A percentile compares a stretch with the other conserved stretches of the same genome.
phyloP scores from a whole-genome alignment of 2,888 invertebrate species.

The Brachyopa scutellaris region DNA sequence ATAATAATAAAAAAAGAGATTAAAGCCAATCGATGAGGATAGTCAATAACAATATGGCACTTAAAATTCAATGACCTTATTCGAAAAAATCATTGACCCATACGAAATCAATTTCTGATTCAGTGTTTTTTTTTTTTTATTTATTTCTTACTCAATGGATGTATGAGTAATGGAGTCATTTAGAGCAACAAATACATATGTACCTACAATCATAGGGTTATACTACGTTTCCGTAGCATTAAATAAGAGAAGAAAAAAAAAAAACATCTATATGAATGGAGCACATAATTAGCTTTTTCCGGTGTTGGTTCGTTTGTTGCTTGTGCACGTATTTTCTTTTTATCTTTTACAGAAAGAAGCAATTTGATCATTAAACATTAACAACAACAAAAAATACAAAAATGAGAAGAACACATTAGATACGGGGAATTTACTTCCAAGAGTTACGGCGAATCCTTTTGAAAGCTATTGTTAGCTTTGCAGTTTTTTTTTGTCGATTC shows the following conservation, averaged over 20 bases:
- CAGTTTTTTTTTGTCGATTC: not conserved
- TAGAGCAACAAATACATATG: constrained; percentile 42
- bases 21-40: constrained; percentile 39
- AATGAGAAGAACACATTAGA: constrained; percentile 41
- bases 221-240: constrained; percentile 9
- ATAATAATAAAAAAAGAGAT: not conserved
- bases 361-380: constrained; percentile 31
- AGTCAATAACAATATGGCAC: constrained; percentile 25
- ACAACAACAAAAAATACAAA: too few relatives aligned
- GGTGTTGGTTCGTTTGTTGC: constrained; percentile 55
- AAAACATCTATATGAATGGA: constrained; percentile 37
- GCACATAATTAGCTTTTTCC: constrained; percentile 68
- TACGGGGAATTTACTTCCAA: constrained; percentile 50
- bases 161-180: constrained; percentile 39
- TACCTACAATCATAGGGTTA: constrained; percentile 22
- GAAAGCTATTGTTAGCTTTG: not conserved
- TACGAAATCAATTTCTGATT: constrained; percentile 41
- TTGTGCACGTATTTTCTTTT: constrained; percentile 36
- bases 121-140: constrained; percentile 1
- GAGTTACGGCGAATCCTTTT: constrained; percentile 7
- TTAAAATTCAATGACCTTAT: constrained; percentile 50
- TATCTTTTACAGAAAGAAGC: constrained; percentile 37
- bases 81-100: constrained; percentile 31
- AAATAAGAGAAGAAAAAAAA: constrained; percentile 16
- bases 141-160: not conserved